Evolutionary conservation across 2,113 vertebrate species (phyloP), one percentile per base, ranked within the genome.

Genomic region (Cinclus mexicanus): DNA sequence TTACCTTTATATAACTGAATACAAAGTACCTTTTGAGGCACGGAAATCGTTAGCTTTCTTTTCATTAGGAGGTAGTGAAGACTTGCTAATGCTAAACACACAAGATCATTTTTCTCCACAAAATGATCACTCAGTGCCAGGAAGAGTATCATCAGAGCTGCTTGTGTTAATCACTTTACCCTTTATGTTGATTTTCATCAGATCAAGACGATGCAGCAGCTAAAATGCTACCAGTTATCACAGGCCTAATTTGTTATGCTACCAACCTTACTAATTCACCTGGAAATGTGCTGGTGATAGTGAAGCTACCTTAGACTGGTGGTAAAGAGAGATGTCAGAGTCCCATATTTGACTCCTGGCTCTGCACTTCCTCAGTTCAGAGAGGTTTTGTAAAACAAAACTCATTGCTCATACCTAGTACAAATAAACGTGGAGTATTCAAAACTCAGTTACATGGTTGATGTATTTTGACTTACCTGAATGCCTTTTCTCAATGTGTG

Each of bases 401-500:
- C 31, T 49, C 71, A 23, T 7, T 68, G 47, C 57, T 82, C 49
- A 33, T 52, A 53, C 5, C 60, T 33, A 53, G 6, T 15, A 37
- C 0, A 0, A 89, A 71, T 33, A 53, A 84, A 55, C 1, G 1
- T 9, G 42, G 25, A 70, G 18, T 3, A 13, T 46, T 82, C 49
- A 79, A 81, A 72, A 46, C 6, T 50, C 21, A 11, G 29, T 14
- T 60, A 55, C 11, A 29, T 5, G 2, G 6, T 10, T 41, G 29
- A 93, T 22, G 9, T 11, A 41, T 68, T 60, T 82, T 60, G 57
- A 71, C n/a, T 64, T 50, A 63, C 6, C 44, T 33, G 46, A 83
- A 64, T 1, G 6, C 5, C 53, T 76, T 26, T 64, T 56, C 49
- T 56, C 49, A 64, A 71, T 87, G 39, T 7, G 25, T 26, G 17